phyloP scores from a whole-genome alignment of 2,888 invertebrate species.

The Melieria crassipennis region DNA sequence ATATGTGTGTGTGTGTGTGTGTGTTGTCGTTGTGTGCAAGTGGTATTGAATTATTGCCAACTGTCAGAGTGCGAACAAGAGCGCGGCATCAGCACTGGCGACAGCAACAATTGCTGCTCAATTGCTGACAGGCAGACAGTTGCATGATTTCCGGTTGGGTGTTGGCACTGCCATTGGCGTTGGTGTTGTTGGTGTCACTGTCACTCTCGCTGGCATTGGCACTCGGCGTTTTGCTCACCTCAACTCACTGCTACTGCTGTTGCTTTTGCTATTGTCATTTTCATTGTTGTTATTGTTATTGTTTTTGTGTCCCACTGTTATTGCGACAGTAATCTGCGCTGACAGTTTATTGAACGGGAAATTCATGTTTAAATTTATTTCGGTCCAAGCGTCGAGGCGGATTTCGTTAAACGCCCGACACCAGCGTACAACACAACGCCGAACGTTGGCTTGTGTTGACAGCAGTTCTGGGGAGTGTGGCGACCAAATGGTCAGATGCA shows the following conservation, averaged over 20 bases:
- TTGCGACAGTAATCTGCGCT: conserved; percentile 12
- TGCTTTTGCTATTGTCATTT: background rate
- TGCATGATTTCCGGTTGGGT: conserved; percentile 9
- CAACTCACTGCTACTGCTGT: background rate
- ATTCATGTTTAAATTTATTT: conserved; percentile 6
- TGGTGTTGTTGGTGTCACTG: background rate
- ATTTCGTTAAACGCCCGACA: conserved; percentile 13
- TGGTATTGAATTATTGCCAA: too few species aligned
- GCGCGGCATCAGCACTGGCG: too few species aligned
- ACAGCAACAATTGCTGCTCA: too few species aligned
- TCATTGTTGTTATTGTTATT: background rate
- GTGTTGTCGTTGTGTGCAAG: background rate
- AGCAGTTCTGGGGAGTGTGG: too few species aligned
- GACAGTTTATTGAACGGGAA: conserved; percentile 24
- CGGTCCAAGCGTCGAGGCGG: background rate
- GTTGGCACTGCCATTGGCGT: too few species aligned
- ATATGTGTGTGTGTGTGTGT: background rate
- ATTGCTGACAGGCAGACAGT: too few species aligned
- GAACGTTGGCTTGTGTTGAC: too few species aligned
- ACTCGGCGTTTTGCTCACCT: background rate
- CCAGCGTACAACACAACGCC: too few species aligned
- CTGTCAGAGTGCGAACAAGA: too few species aligned
- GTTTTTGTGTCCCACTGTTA: background rate
- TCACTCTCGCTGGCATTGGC: background rate
- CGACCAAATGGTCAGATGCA: too few species aligned